phyloP scores from a whole-genome alignment of 2,797 vertebrate genomes.

The Otus scops region DNA sequence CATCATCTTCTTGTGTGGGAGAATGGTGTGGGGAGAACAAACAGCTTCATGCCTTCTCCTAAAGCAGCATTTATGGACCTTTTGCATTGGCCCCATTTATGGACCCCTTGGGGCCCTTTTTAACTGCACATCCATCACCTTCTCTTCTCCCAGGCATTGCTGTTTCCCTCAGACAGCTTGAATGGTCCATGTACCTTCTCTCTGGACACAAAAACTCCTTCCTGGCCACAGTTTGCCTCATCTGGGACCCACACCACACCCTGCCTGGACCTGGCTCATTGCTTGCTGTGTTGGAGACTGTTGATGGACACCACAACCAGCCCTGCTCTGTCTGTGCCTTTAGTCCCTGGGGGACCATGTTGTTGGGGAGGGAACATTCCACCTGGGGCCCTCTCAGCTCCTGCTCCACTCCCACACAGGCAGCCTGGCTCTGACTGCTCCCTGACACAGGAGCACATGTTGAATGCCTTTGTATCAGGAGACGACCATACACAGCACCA shows the following conservation, averaged over 20 bases:
- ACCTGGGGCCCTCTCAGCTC: fast-evolving
- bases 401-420: not conserved
- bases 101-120: not conserved
- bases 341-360: fast-evolving
- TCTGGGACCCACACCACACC: not conserved
- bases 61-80: not conserved
- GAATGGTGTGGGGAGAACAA: not conserved
- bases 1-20: not conserved
- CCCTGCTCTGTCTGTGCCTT: fast-evolving
- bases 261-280: not conserved
- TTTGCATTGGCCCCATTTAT: not conserved
- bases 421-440: not conserved
- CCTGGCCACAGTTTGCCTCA: not conserved
- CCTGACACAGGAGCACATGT: not conserved
- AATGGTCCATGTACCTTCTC: fast-evolving
- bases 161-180: not conserved
- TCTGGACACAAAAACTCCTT: not conserved
- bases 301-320: fast-evolving
- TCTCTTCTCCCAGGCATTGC: not conserved
- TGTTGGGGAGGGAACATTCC: not conserved
- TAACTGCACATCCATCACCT: not conserved
- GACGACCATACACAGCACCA: not conserved
- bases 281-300: not conserved
- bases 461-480: not conserved
- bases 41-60: not conserved